A percentile compares a stretch with the other conserved stretches of the same genome.
Evolutionary conservation across 37 sponge, comb jelly and placozoan genomes (phyloP).

Genomic region (Haliclona indistincta): DNA sequence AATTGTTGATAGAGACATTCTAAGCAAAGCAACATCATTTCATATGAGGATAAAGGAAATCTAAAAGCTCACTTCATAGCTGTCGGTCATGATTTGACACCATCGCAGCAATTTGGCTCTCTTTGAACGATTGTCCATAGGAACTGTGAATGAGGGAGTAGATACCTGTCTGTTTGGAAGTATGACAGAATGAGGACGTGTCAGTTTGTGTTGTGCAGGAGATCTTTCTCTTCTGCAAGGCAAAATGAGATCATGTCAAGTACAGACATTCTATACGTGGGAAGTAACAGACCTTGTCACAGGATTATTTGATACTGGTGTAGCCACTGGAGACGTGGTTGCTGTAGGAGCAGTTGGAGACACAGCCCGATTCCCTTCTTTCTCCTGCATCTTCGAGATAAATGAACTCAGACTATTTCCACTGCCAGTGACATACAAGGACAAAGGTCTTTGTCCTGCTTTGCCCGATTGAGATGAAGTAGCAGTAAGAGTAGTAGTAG

Average conservation of each 20-base stretch:
- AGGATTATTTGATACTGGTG: background rate
- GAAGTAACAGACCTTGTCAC: background rate
- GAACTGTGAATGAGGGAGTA: constrained; percentile 8
- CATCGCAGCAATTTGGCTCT: constrained; percentile 56
- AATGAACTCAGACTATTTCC: constrained; percentile 18
- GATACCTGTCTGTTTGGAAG: background rate
- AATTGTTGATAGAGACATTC: constrained; percentile 72
- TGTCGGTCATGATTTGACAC: constrained; percentile 51
- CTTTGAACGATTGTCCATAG: constrained; percentile 24
- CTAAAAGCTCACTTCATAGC: constrained; percentile 34
- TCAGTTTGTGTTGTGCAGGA: background rate
- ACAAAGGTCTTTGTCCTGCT: constrained; percentile 31
- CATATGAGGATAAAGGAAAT: background rate
- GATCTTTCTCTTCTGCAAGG: too few species aligned
- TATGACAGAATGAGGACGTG: background rate
- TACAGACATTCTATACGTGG: background rate
- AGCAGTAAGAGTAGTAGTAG: background rate
- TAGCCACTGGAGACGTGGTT: background rate
- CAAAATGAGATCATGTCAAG: too few species aligned
- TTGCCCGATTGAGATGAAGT: background rate
- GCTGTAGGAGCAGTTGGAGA: background rate
- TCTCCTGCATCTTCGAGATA: constrained; percentile 38
- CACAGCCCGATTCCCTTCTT: background rate
- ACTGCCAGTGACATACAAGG: constrained; percentile 5
- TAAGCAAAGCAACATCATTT: constrained; percentile 1